These are phyloP conservation scores for Nymphalis polychloros DNA, from an alignment of 2,888 invertebrate genomes.

Conservation along the genomic window DNA sequence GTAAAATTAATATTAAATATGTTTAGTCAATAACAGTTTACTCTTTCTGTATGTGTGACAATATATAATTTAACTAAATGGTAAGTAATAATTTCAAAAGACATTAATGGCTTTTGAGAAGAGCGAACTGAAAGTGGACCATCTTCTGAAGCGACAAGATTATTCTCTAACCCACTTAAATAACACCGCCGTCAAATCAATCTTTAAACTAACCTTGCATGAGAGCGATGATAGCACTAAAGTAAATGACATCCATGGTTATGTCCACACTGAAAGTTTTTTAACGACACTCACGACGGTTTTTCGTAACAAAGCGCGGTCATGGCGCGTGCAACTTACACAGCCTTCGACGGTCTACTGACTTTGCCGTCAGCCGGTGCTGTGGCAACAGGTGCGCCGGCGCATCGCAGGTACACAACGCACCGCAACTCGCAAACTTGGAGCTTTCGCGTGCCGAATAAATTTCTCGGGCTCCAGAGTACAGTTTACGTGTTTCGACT, in stretches of 20 bases:
- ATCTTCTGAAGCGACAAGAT: conserved; percentile 39
- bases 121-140: conserved; percentile 49
- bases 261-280: conserved; percentile 54
- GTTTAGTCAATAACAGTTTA: not conserved
- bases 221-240: conserved; percentile 53
- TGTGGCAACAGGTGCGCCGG: conserved; percentile 53
- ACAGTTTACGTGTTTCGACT: conserved; percentile 44
- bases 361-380: conserved; percentile 34
- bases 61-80: conserved; percentile 8
- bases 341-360: conserved; percentile 57
- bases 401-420: conserved; percentile 40
- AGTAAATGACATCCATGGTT: conserved; percentile 67
- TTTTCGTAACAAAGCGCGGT: conserved; percentile 46
- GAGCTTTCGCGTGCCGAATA: conserved; percentile 71
- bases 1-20: too few relatives aligned
- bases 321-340: conserved; percentile 58
- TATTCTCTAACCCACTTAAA: conserved; percentile 35
- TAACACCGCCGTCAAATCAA: conserved; percentile 20
- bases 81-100: conserved; percentile 39
- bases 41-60: not conserved
- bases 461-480: conserved; percentile 59
- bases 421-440: conserved; percentile 45
- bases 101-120: conserved; percentile 37
- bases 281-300: conserved; percentile 65
- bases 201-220: conserved; percentile 55